These are phyloP conservation scores for Xanthia icteritia DNA, from an alignment of 2,888 invertebrate species.

Conservation along the genomic window DNA sequence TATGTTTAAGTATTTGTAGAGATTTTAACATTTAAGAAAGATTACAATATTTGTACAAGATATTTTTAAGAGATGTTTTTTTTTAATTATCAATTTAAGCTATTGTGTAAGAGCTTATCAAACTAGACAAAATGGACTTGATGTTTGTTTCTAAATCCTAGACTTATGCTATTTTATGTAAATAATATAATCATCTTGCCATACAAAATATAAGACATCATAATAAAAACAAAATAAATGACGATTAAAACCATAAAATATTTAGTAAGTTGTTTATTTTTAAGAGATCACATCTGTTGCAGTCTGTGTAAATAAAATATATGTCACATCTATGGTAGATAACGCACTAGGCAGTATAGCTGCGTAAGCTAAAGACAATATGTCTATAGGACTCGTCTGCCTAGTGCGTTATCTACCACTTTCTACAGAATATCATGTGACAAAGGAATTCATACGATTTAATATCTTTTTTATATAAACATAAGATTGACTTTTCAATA, in stretches of 20 bases:
- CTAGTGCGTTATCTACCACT: constrained; percentile 18
- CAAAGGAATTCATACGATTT: constrained; percentile 16
- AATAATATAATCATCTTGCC: constrained; percentile 44
- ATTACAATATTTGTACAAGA: constrained; percentile 30
- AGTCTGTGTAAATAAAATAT: constrained; percentile 57
- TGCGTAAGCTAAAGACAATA: neutral
- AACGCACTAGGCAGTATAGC: constrained; percentile 18
- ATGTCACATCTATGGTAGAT: constrained; percentile 43
- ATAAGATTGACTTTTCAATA: constrained; percentile 29
- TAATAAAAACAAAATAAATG: neutral
- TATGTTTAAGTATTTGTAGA: constrained; percentile 7
- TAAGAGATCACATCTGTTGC: constrained; percentile 73
- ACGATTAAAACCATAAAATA: constrained; percentile 41
- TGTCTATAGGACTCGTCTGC: neutral
- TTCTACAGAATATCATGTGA: constrained; percentile 41
- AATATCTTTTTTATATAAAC: constrained; percentile 6
- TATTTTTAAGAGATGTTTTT: constrained; percentile 17
- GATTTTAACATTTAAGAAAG: constrained; percentile 20
- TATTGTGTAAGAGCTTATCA: neutral
- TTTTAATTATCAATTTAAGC: neutral
- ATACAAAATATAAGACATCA: constrained; percentile 15
- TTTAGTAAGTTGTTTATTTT: constrained; percentile 65
- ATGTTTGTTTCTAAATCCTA: neutral
- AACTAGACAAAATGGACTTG: neutral
- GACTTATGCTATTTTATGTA: constrained; percentile 16